These are phyloP conservation scores for Euzetes globulus DNA, from an alignment of 2,888 invertebrate genomes.

Conservation along the genomic window DNA sequence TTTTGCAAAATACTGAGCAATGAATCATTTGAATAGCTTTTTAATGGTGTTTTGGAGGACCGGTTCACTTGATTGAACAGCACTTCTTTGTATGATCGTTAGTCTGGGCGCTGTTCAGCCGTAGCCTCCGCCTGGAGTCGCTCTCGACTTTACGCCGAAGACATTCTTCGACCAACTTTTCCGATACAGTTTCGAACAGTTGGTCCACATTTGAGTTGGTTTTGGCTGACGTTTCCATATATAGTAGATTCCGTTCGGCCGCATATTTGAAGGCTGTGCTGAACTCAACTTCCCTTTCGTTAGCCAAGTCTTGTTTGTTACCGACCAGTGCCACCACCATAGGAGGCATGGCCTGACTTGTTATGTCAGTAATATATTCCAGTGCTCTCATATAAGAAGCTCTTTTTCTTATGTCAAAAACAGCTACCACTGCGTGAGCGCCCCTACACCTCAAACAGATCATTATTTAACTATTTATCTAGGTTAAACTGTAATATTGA, in stretches of 20 bases:
- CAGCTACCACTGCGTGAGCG: constrained; percentile 23
- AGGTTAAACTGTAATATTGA: too few relatives aligned
- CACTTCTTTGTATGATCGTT: neutral
- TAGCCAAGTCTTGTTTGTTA: neutral
- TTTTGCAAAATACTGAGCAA: too few relatives aligned
- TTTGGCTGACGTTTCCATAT: constrained; percentile 15
- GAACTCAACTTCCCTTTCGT: neutral
- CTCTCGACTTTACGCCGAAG: neutral
- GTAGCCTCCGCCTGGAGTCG: neutral
- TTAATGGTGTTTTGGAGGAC: too few relatives aligned
- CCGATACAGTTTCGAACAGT: neutral
- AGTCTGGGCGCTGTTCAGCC: neutral
- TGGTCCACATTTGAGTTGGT: neutral
- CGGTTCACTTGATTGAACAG: too few relatives aligned
- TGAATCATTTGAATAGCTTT: too few relatives aligned
- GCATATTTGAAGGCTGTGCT: neutral
- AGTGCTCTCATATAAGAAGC: neutral
- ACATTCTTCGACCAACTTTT: neutral
- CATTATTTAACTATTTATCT: too few relatives aligned
- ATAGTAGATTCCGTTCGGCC: neutral
- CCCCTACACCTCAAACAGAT: constrained; percentile 16
- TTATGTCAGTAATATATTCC: neutral
- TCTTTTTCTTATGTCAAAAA: constrained; percentile 8
- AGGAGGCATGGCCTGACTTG: neutral
- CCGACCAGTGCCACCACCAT: neutral